Evolutionary conservation across 2,113 vertebrate species (phyloP).

Genomic region (Recurvirostra avosetta): DNA sequence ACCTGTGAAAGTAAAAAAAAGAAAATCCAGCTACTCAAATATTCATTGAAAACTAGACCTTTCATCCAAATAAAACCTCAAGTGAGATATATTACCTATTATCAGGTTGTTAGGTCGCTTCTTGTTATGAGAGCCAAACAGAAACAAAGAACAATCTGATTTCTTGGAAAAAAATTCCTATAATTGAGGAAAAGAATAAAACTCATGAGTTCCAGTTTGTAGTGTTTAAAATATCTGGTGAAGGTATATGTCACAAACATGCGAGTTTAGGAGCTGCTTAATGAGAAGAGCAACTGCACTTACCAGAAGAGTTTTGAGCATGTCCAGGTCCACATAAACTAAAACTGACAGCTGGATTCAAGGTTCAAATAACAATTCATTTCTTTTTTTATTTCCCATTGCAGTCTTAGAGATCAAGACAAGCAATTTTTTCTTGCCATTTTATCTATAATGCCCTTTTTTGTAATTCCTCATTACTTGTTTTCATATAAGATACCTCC

Average conservation of each 20-base stretch:
- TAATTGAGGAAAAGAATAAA: not conserved
- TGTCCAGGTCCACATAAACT: not conserved
- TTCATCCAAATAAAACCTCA: not conserved
- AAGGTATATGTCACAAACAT: not conserved
- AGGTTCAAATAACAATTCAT: not conserved
- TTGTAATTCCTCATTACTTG: not conserved
- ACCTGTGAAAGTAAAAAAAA: constrained; percentile 70
- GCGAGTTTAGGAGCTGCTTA: not conserved
- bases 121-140: constrained; percentile 98
- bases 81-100: constrained; percentile 77
- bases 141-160: constrained; percentile 91
- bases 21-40: not conserved
- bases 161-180: constrained; percentile 99
- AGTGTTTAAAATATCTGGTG: not conserved
- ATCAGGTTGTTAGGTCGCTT: constrained; percentile 94
- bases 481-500: not conserved
- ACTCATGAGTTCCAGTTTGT: not conserved
- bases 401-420: not conserved
- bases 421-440: not conserved
- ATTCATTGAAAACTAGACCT: not conserved
- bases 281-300: not conserved
- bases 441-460: not conserved
- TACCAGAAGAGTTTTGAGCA: not conserved
- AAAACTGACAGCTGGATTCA: not conserved
- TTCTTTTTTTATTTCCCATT: not conserved